These are phyloP conservation scores for Aphelenchoides besseyi DNA, from an alignment of 1,140 invertebrate genomes.

Conservation along the genomic window DNA sequence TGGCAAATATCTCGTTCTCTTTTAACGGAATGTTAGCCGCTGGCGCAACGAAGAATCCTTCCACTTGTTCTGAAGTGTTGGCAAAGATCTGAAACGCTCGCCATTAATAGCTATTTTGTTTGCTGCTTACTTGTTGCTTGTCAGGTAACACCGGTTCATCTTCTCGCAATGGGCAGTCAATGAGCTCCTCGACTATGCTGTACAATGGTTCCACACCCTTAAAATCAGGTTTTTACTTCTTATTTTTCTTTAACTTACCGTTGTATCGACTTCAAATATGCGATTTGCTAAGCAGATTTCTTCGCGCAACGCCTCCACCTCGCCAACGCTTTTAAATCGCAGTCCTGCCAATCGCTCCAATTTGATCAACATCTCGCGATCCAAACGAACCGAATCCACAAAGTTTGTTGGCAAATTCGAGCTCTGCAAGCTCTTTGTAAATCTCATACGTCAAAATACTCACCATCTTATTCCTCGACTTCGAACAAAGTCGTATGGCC, in stretches of 20 bases:
- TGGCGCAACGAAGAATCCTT: conserved; percentile 28
- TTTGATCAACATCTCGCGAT: conserved; percentile 25
- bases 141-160: conserved; percentile 22
- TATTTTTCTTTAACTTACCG: conserved; percentile 8
- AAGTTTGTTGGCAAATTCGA: too few species aligned
- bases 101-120: not conserved
- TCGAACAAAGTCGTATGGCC: not conserved
- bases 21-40: conserved; percentile 4
- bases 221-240: not conserved
- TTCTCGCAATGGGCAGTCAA: conserved; percentile 32
- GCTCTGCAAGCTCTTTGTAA: too few species aligned
- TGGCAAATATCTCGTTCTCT: not conserved
- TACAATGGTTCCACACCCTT: conserved; percentile 31
- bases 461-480: not conserved
- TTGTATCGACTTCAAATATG: conserved; percentile 32
- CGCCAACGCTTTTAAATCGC: conserved; percentile 11
- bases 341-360: conserved; percentile 21
- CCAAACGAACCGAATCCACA: too few species aligned
- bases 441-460: not conserved
- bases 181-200: conserved; percentile 34
- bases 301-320: conserved; percentile 20
- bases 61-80: conserved; percentile 13
- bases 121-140: conserved; percentile 19
- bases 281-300: conserved; percentile 30
- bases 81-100: conserved; percentile 24